Conservation (phyloP, 2,113 vertebrate genomes). For the Ammodramus savannarum region DNA sequence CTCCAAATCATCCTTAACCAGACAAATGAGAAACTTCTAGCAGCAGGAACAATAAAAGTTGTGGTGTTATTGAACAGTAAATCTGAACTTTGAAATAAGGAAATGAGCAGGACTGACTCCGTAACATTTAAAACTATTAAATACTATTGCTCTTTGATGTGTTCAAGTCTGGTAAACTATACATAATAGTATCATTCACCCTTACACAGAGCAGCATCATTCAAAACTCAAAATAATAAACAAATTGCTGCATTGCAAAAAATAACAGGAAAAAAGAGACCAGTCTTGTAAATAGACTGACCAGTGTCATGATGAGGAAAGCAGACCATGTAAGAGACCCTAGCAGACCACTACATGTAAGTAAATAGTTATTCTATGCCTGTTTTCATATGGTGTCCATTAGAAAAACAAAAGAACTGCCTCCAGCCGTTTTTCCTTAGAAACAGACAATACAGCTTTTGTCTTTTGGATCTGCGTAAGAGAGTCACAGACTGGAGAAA, state of each 20-base stretch:
- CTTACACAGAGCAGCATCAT: neutral
- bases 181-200: neutral
- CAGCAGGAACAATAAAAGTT: neutral
- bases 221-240: neutral
- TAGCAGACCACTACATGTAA: neutral
- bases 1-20: neutral
- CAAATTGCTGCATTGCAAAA: neutral
- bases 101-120: neutral
- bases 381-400: conserved; percentile 42
- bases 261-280: neutral
- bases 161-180: neutral
- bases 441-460: conserved; percentile 46
- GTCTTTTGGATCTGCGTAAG: conserved; percentile 23
- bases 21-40: neutral
- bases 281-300: neutral
- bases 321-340: neutral
- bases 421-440: conserved; percentile 38
- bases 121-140: neutral
- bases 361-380: conserved; percentile 40
- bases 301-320: neutral
- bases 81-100: conserved; percentile 25
- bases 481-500: conserved; percentile 10
- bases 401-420: conserved; percentile 51
- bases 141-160: neutral
- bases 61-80: neutral